These are phyloP conservation scores for Lingula anatina DNA, from an alignment of 2,888 invertebrate species.

Conservation along the genomic window DNA sequence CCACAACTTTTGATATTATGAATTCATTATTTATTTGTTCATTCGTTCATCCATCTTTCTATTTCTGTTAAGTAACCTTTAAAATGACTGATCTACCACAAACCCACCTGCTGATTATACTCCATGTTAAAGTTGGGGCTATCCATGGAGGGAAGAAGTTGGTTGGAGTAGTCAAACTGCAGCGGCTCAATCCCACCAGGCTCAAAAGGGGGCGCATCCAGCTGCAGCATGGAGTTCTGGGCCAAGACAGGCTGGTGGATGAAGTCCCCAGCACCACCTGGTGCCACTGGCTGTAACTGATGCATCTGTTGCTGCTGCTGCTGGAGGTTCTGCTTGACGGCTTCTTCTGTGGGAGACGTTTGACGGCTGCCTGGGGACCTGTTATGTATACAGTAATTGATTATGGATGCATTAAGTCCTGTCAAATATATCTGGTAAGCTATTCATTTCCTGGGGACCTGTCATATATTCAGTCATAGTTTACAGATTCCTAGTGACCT, in stretches of 20 bases:
- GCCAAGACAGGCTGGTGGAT: constrained; percentile 19
- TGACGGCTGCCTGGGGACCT: constrained; percentile 69
- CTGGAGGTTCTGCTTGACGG: constrained; percentile 23
- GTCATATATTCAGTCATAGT: no score
- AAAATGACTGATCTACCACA: no score
- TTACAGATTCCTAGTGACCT: no score
- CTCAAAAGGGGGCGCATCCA: constrained; percentile 45
- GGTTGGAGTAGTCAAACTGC: constrained; percentile 46
- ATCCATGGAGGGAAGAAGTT: constrained; percentile 50
- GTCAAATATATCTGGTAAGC: no score
- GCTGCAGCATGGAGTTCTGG: constrained; percentile 28
- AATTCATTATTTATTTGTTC: no score
- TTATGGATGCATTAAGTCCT: no score
- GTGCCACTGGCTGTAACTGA: constrained; percentile 12
- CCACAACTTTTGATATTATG: no score
- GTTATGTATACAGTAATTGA: no score
- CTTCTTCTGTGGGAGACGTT: constrained; percentile 82
- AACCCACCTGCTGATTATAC: constrained; percentile 49
- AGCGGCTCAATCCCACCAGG: constrained; percentile 48
- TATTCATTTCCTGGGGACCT: no score
- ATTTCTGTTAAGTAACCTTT: no score
- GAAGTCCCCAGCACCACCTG: constrained; percentile 25
- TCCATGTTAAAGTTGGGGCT: constrained; percentile 50
- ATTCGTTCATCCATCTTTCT: no score
- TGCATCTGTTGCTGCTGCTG: constrained; percentile 18